phyloP scores from a whole-genome alignment of 64 coral and sea anemone genomes.

The Stylophora pistillata region DNA sequence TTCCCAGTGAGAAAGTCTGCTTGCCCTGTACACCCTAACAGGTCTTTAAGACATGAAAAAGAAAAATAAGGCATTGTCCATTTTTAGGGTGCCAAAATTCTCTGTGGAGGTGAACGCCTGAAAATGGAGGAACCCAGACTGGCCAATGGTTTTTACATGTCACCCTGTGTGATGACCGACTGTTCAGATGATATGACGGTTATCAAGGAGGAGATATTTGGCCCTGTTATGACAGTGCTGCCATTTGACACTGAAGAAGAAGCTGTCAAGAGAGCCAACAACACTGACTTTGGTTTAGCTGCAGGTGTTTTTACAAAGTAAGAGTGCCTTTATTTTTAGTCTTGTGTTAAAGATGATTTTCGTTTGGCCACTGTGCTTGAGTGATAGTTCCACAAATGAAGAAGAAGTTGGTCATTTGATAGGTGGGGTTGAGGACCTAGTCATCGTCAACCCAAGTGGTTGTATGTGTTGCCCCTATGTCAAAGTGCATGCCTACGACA shows the following conservation, averaged over 20 bases:
- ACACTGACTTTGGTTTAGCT: slow-evolving; percentile 82
- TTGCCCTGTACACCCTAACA: too few relatives aligned
- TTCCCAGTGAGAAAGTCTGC: too few relatives aligned
- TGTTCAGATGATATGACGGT: slow-evolving; percentile 95
- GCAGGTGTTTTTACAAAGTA: slow-evolving; percentile 94
- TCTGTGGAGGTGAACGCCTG: slow-evolving; percentile 89
- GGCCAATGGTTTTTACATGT: slow-evolving; percentile 84
- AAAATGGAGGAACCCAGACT: slow-evolving; percentile 61
- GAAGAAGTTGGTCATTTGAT: too few relatives aligned
- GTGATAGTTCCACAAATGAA: too few relatives aligned
- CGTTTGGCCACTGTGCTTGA: too few relatives aligned
- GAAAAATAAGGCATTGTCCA: too few relatives aligned
- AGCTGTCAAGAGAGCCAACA: slow-evolving; percentile 83
- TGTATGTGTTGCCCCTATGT: too few relatives aligned
- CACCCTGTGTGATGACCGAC: slow-evolving; percentile 92
- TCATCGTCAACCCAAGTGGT: too few relatives aligned
- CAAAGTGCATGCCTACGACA: too few relatives aligned
- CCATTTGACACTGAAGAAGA: slow-evolving; percentile 87
- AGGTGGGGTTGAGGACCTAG: too few relatives aligned
- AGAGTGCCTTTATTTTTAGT: neutral
- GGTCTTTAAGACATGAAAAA: too few relatives aligned
- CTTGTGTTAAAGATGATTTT: neutral
- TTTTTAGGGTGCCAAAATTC: slow-evolving; percentile 79
- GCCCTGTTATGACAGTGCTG: slow-evolving; percentile 94
- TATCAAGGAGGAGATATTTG: slow-evolving; percentile 97